Conservation (phyloP, 2,888 invertebrate genomes). For the Agonum fuliginosum region DNA sequence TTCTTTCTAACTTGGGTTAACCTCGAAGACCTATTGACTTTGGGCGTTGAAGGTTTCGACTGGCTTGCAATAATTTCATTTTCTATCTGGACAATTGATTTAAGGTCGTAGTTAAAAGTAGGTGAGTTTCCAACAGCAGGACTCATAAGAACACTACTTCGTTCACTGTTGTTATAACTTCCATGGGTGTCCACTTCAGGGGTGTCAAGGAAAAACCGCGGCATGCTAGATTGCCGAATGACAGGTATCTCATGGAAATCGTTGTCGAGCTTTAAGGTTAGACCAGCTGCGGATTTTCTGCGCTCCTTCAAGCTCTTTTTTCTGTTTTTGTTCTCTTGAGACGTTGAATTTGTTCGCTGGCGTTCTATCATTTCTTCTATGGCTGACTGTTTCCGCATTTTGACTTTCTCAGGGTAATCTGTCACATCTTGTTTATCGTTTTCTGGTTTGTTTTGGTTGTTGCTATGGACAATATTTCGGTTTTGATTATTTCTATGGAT, state of each 20-base stretch:
- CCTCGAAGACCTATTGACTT: conserved; percentile 42
- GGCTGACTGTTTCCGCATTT: conserved; percentile 44
- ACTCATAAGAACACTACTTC: conserved; percentile 67
- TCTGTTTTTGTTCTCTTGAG: conserved; percentile 63
- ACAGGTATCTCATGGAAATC: conserved; percentile 68
- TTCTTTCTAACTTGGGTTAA: conserved; percentile 59
- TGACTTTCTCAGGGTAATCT: neutral
- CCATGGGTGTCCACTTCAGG: conserved; percentile 65
- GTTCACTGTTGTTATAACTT: conserved; percentile 10
- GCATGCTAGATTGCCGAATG: conserved; percentile 71
- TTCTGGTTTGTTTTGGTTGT: conserved; percentile 31
- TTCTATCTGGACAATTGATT: conserved; percentile 71
- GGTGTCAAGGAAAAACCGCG: conserved; percentile 71
- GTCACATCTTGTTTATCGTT: conserved; percentile 4
- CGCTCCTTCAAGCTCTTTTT: conserved; percentile 70
- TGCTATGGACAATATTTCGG: too few relatives aligned
- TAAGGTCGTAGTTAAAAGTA: conserved; percentile 67
- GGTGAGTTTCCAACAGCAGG: conserved; percentile 65
- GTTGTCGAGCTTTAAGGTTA: conserved; percentile 46
- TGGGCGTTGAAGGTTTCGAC: conserved; percentile 40
- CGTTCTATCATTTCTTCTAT: conserved; percentile 49
- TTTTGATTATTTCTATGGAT: neutral
- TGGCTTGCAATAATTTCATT: conserved; percentile 64
- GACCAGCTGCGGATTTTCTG: conserved; percentile 66
- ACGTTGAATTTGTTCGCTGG: conserved; percentile 47